Evolutionary conservation across 2,888 invertebrate genomes (phyloP).

Genomic region (Tuberolachnus salignus): DNA sequence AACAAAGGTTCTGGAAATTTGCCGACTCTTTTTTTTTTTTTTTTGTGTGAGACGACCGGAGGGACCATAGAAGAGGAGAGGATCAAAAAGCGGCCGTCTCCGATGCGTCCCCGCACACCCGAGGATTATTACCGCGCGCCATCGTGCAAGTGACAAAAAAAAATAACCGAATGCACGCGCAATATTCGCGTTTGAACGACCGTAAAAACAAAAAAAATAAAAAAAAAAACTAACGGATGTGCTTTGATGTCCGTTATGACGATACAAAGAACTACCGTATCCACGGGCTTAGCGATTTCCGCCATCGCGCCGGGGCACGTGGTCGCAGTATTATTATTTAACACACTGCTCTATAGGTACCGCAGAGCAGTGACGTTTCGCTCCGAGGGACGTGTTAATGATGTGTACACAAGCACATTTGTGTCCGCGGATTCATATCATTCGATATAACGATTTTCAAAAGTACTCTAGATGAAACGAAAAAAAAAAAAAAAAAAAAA

Average conservation of each 20-base stretch:
- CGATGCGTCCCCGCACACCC: neutral
- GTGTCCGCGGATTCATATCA: neutral
- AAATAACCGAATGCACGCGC: slow-evolving; percentile 26
- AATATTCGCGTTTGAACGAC: neutral
- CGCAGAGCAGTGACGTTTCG: neutral
- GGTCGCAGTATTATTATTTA: neutral
- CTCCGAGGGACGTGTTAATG: slow-evolving; percentile 29
- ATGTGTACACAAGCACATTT: neutral
- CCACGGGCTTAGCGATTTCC: slow-evolving; percentile 25
- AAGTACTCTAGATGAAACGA: too few species aligned
- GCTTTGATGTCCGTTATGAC: slow-evolving; percentile 35
- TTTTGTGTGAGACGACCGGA: neutral
- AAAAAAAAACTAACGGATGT: slow-evolving; percentile 27
- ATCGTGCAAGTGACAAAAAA: slow-evolving; percentile 40
- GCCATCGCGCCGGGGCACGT: neutral
- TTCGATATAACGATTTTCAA: too few species aligned
- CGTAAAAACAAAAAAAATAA: slow-evolving; percentile 24
- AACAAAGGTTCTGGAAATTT: slow-evolving; percentile 20
- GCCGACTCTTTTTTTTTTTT: neutral
- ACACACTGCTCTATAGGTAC: neutral
- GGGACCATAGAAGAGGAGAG: neutral
- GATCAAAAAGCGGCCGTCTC: slow-evolving; percentile 34
- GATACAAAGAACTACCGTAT: slow-evolving; percentile 15
- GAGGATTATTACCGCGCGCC: slow-evolving; percentile 22
- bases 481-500: too few species aligned